These are phyloP conservation scores for Thunnus thynnus DNA, from an alignment of 2,113 vertebrate genomes.

Conservation along the genomic window DNA sequence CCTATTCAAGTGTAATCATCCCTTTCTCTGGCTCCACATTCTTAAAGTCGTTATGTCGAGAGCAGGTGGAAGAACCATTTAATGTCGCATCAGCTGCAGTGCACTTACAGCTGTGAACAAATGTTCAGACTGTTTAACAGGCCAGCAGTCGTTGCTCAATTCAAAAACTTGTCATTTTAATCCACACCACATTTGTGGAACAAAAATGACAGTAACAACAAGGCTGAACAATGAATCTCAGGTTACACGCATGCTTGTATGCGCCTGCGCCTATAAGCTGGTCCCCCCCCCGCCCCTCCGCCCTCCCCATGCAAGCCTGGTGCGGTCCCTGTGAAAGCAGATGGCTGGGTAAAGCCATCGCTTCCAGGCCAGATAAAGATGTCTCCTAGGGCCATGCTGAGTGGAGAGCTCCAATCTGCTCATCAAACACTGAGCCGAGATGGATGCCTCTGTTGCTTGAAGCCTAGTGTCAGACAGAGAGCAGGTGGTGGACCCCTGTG, in stretches of 20 bases:
- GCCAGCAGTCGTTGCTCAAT: slow-evolving; percentile 1
- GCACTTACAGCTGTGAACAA: slow-evolving; percentile 40
- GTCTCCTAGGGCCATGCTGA: slow-evolving; percentile 66
- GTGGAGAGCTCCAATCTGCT: slow-evolving; percentile 52
- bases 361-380: slow-evolving; percentile 78
- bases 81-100: slow-evolving; percentile 43
- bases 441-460: slow-evolving; percentile 66
- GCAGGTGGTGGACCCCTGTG: slow-evolving; percentile 69
- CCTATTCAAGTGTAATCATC: slow-evolving; percentile 59
- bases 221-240: slow-evolving; percentile 49
- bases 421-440: slow-evolving; percentile 69
- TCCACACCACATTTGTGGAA: slow-evolving; percentile 16
- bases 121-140: slow-evolving; percentile 22
- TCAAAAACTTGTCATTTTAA: slow-evolving; percentile 10
- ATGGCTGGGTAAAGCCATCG: slow-evolving; percentile 67
- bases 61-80: slow-evolving; percentile 71
- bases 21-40: slow-evolving; percentile 60
- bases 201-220: slow-evolving; percentile 22
- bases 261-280: neutral
- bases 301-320: slow-evolving; percentile 23
- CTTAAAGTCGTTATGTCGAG: slow-evolving; percentile 59
- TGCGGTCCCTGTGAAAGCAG: slow-evolving; percentile 59
- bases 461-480: slow-evolving; percentile 54
- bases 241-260: slow-evolving; percentile 35
- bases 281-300: neutral